These are phyloP conservation scores for Actenoides hombroni DNA, from an alignment of 2,113 vertebrate species.

Conservation along the genomic window DNA sequence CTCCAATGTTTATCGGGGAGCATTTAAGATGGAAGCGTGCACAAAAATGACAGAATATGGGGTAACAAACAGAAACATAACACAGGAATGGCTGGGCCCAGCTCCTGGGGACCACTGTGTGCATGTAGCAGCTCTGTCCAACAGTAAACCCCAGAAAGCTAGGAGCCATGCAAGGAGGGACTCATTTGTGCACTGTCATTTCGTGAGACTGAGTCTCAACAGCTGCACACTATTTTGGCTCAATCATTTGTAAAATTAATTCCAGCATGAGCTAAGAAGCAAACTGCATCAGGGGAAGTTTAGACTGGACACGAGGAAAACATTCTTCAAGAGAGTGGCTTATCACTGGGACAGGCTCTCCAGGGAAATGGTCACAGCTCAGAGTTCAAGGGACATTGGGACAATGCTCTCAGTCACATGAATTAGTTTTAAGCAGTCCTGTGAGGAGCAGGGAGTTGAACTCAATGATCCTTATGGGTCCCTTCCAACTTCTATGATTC, in stretches of 20 bases:
- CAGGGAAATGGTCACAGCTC: rapidly evolving
- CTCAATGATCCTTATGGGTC: not conserved
- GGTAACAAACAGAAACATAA: not conserved
- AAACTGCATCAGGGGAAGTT: not conserved
- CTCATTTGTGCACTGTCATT: not conserved
- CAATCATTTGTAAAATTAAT: not conserved
- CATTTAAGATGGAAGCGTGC: not conserved
- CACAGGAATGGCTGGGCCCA: not conserved
- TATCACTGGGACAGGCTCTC: not conserved
- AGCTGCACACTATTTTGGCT: not conserved
- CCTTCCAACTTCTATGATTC: not conserved
- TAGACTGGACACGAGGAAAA: not conserved
- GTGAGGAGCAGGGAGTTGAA: not conserved
- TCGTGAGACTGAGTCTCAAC: not conserved
- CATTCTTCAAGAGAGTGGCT: not conserved
- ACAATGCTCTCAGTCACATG: not conserved
- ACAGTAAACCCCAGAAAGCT: too few species aligned
- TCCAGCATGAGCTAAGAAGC: not conserved
- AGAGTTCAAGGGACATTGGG: not conserved
- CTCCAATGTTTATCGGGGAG: not conserved
- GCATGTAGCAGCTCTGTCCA: not conserved
- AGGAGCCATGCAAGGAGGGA: not conserved
- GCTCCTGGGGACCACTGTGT: not conserved
- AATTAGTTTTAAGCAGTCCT: not conserved
- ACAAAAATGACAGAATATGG: not conserved